A percentile compares a stretch with the other conserved stretches of the same genome.
phyloP scores from a whole-genome alignment of 2,888 invertebrate genomes.

The Cremastobaeus sp. region DNA sequence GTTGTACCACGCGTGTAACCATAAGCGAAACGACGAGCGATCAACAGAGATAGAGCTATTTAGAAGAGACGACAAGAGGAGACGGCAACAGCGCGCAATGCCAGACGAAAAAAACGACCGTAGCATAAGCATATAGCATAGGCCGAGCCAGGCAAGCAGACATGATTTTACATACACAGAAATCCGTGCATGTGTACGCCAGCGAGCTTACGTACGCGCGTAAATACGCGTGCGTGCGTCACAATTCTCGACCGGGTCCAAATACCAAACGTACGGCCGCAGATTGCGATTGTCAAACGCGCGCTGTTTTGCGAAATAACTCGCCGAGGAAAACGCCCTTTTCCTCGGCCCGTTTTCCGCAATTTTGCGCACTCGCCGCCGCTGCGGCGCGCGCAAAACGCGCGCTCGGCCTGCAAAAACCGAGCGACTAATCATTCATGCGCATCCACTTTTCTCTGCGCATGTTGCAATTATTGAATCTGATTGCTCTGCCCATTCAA shows the following conservation, averaged over 20 bases:
- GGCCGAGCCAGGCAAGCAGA: constrained; percentile 27
- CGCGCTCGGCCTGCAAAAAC: too few relatives aligned
- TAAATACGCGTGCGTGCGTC: constrained; percentile 33
- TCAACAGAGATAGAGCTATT: too few relatives aligned
- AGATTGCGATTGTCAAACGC: too few relatives aligned
- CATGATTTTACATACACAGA: constrained; percentile 19
- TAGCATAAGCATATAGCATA: constrained; percentile 12
- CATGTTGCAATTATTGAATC: constrained; percentile 42
- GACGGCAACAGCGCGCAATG: constrained; percentile 74
- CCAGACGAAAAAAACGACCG: constrained; percentile 42
- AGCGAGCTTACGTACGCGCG: constrained; percentile 14
- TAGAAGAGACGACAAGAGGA: constrained; percentile 57
- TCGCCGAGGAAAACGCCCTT: too few relatives aligned
- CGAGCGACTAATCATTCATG: constrained; percentile 34
- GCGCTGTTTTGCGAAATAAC: not conserved
- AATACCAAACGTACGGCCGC: constrained; percentile 11
- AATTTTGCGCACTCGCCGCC: too few relatives aligned
- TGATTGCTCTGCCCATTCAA: constrained; percentile 42
- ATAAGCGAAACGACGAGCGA: too few relatives aligned
- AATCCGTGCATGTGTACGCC: constrained; percentile 14
- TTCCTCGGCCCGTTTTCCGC: too few relatives aligned
- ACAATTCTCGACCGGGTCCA: constrained; percentile 21
- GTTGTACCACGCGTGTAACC: too few relatives aligned
- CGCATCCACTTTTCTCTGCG: constrained; percentile 30
- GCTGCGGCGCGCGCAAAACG: too few relatives aligned